Evolutionary conservation across 2,113 vertebrate species (phyloP).

Genomic region (Tautogolabrus adspersus): DNA sequence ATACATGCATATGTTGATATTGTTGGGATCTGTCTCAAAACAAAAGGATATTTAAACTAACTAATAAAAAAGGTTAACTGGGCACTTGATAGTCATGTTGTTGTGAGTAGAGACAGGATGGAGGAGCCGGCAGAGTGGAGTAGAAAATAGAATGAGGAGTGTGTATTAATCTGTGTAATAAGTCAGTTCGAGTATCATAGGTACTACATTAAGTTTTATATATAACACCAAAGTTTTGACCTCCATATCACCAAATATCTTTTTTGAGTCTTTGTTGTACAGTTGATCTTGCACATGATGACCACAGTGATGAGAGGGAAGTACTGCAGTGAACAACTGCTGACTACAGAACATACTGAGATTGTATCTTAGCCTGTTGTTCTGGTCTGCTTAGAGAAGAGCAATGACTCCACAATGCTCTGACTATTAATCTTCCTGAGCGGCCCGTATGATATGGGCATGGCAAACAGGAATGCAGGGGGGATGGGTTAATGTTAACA

Average conservation of each 20-base stretch:
- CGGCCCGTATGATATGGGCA: slow-evolving; percentile 67
- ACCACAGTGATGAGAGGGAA: slow-evolving; percentile 11
- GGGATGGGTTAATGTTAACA: slow-evolving; percentile 51
- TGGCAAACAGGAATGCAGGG: slow-evolving; percentile 52
- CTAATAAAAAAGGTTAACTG: too few species aligned
- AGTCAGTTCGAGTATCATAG: too few species aligned
- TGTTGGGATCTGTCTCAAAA: too few species aligned
- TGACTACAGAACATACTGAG: slow-evolving; percentile 66
- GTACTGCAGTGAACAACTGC: slow-evolving; percentile 55
- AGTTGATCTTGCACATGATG: slow-evolving; percentile 14
- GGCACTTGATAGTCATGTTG: neutral
- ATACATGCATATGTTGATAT: too few species aligned
- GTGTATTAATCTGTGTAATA: too few species aligned
- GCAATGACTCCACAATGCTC: slow-evolving; percentile 71
- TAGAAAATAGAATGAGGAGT: neutral
- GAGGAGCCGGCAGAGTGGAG: neutral
- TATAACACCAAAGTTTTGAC: neutral
- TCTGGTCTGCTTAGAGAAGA: slow-evolving; percentile 57
- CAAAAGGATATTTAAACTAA: too few species aligned
- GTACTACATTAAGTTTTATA: too few species aligned
- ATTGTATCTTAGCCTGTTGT: slow-evolving; percentile 68
- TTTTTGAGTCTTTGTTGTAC: slow-evolving; percentile 7
- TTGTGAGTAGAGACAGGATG: neutral
- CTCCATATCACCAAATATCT: neutral
- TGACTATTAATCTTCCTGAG: slow-evolving; percentile 73